phyloP scores from a whole-genome alignment of 2,797 vertebrate species.

The Lepidocolaptes lacrymiger region DNA sequence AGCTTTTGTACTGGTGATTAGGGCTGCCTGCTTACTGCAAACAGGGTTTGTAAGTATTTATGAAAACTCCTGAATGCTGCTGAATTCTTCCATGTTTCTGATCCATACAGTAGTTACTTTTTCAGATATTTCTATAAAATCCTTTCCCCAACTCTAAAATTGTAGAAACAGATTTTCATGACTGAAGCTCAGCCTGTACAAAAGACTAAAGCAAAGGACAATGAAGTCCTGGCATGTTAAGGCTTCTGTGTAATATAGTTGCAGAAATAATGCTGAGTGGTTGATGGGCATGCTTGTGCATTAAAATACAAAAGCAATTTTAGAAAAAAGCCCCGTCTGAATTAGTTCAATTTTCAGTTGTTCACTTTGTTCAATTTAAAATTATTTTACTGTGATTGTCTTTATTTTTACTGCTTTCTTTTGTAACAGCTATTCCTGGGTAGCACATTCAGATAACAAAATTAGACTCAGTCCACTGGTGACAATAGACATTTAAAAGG shows the following conservation, averaged over 20 bases:
- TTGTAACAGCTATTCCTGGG: neutral
- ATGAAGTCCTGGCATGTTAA: neutral
- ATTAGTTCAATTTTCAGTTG: neutral
- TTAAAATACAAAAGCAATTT: neutral
- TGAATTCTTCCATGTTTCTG: neutral
- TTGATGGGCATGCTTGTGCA: neutral
- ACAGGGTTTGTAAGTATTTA: neutral
- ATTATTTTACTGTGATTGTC: neutral
- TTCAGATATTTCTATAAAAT: neutral
- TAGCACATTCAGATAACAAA: neutral
- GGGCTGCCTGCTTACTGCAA: neutral
- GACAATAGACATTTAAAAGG: neutral
- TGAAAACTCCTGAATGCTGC: neutral
- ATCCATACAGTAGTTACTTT: neutral
- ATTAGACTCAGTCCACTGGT: neutral
- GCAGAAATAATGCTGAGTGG: neutral
- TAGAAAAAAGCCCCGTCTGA: fast-evolving
- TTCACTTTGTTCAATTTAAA: neutral
- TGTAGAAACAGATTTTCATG: neutral
- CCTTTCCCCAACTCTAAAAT: neutral
- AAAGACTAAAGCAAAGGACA: neutral
- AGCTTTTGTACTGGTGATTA: constrained; percentile 1
- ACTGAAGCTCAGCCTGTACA: neutral
- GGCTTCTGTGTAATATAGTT: neutral
- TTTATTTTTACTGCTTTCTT: neutral